Evolutionary conservation across 2,113 vertebrate species (phyloP).

Genomic region (Martes martes): DNA sequence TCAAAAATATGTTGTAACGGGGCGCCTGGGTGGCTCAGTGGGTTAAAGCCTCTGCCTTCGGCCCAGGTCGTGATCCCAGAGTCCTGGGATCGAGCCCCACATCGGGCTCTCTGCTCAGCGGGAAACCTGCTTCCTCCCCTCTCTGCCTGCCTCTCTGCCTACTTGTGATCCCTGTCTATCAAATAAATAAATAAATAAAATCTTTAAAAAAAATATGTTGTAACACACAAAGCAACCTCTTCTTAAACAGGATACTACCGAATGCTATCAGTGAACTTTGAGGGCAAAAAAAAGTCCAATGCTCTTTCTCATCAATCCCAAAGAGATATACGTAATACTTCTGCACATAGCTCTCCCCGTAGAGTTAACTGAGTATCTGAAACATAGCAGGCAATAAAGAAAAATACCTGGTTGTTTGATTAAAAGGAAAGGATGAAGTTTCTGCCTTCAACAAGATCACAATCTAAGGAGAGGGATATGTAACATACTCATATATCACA

Average conservation of each 20-base stretch:
- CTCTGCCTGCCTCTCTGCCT: no score
- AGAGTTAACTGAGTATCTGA: not conserved
- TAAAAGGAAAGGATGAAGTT: conserved; percentile 20
- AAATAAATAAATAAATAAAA: no score
- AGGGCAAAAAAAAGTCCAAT: not conserved
- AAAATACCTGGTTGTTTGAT: conserved; percentile 30
- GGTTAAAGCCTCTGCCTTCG: no score
- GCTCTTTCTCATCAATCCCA: not conserved
- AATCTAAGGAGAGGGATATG: not conserved
- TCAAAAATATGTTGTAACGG: conserved; percentile 49
- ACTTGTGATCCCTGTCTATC: no score
- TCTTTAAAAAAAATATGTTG: not conserved
- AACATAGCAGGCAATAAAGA: conserved; percentile 18
- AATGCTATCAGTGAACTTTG: conserved; percentile 70
- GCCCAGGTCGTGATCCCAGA: no score
- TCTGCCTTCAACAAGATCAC: conserved; percentile 1
- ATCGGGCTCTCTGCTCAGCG: no score
- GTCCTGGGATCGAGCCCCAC: no score
- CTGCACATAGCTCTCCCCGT: not conserved
- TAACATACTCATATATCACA: not conserved
- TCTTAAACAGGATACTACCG: conserved; percentile 50
- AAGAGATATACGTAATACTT: not conserved
- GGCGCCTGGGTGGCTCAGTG: no score
- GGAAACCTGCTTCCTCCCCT: no score
- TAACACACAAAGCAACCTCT: conserved; percentile 46